Evolutionary conservation across 2,113 vertebrate genomes (phyloP), one percentile per base, ranked within the genome.

Genomic region (Mirounga angustirostris): DNA sequence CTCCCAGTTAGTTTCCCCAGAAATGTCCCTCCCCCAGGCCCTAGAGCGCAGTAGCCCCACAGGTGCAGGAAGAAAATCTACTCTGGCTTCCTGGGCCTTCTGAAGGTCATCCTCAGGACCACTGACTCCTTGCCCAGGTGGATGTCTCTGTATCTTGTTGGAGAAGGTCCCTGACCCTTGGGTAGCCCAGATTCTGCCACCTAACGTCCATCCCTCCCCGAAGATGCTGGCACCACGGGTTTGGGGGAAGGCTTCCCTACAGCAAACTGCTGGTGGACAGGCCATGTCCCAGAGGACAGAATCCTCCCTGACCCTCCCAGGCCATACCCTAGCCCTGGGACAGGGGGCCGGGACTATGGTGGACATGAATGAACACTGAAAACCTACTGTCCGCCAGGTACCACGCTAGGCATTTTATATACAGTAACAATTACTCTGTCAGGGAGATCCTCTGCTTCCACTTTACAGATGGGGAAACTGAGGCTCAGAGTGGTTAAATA

Each of bases 321-420:
- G 40, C 43, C 65, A 18, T 5, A 5, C 40, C 16, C 63, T 30
- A 24, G 33, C 22, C 76, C 43, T 15, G 19, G 58, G 76, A 16
- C 65, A 50, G 43, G 74, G n/a, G n/a, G 14, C 69, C 0, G 0
- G 28, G 33, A 15, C 12, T 0, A 24, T 2, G 1, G 28, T 0
- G 36, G 30, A 33, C 18, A 1, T 0, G 16, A 21, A 21, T n/a
- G 26, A 50, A 79, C 24, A 0, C 18, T 21, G 65, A 28, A 58
- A 2, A 28, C 71, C 7, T 15, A 18, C n/a, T 12, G 18, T 16
- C 13, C 1, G 2, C 22, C 83, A 11, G 26, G 16, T 2, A 13
- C 83, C 61, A 2, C 0, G 1, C 56, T 1, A 43, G n/a, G 7
- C 16, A 0, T 5, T 65, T 73, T 6, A n/a, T 4, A 7, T 0